Evolutionary conservation across 1,140 invertebrate species (phyloP), one percentile per base, ranked within the genome.

Genomic region (Aporrectodea caliginosa): DNA sequence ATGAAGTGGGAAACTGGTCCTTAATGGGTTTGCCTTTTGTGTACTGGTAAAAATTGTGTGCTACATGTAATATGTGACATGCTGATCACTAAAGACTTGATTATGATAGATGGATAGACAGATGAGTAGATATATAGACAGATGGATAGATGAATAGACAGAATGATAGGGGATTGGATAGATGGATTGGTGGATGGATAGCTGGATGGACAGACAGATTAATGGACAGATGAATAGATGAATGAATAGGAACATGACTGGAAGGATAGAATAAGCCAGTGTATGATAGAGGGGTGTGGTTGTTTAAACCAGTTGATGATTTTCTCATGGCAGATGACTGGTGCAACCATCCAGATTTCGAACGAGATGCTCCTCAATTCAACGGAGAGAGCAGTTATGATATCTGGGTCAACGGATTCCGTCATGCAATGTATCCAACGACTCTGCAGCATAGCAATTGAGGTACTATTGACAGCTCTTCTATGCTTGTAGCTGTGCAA

Each of bases 331-430:
- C 71, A 82, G 78, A 71, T 71, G 35, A 90, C 89, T 6, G 90
- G 90, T 74, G 89, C 90, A 31, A 89, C 88, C 1, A 89, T 91
- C 77, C 91, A 94, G 89, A 96, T 98, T 79, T 96, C 97, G 34
- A 96, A 94, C 84, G 97, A 98, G 90, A 98, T 98, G 95, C 90
- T 98, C 85, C 96, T 96, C 79, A 97, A 97, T 89, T 98, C 96
- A 71, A 98, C 96, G 78, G 97, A 98, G 89, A 91, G 96, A 82
- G 94, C 96, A 31, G 97, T 98, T 80, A 98, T 96, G 80, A 94
- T 98, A 84, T 96, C 94, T 83, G 96, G 96, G 80, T 95, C 94
- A 73, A 94, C 94, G 82, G 95, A 98, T 87, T 94, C 96, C 75
- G 95, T 98, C 84, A 97, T 95, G 81, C 95, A 97, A 87, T 98